Evolutionary conservation across 1,140 invertebrate genomes (phyloP).

Genomic region (Ostrea denselamellosa): DNA sequence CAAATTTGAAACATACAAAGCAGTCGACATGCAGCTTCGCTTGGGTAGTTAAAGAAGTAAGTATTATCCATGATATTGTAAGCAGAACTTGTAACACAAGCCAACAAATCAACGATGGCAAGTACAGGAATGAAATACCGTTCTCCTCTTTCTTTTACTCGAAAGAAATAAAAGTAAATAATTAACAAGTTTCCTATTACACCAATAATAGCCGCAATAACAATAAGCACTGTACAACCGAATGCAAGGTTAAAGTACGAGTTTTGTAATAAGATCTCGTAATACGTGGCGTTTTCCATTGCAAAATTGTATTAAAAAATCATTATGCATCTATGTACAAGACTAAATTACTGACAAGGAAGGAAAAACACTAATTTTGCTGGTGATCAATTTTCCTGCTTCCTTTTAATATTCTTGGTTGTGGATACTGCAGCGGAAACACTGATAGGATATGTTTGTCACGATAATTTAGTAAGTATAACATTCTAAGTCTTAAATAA

Average conservation of each 20-base stretch:
- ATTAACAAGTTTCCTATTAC: neutral
- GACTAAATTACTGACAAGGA: too few species aligned
- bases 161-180: slow-evolving; percentile 24
- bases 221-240: neutral
- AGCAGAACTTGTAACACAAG: neutral
- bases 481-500: too few species aligned
- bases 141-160: slow-evolving; percentile 1
- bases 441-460: too few species aligned
- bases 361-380: too few species aligned
- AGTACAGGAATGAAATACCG: slow-evolving; percentile 42
- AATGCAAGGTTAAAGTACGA: neutral
- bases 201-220: neutral
- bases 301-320: too few species aligned
- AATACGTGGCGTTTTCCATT: neutral
- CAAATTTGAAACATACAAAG: neutral
- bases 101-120: slow-evolving; percentile 17
- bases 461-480: too few species aligned
- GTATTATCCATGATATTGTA: slow-evolving; percentile 39
- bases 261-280: neutral
- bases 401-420: too few species aligned
- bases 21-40: neutral
- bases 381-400: too few species aligned
- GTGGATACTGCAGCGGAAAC: too few species aligned
- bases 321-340: too few species aligned
- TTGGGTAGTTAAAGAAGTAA: neutral